A percentile compares a stretch with the other conserved stretches of the same genome.
phyloP scores from a whole-genome alignment of 2,113 vertebrate genomes.

The Antechinus flavipes region DNA sequence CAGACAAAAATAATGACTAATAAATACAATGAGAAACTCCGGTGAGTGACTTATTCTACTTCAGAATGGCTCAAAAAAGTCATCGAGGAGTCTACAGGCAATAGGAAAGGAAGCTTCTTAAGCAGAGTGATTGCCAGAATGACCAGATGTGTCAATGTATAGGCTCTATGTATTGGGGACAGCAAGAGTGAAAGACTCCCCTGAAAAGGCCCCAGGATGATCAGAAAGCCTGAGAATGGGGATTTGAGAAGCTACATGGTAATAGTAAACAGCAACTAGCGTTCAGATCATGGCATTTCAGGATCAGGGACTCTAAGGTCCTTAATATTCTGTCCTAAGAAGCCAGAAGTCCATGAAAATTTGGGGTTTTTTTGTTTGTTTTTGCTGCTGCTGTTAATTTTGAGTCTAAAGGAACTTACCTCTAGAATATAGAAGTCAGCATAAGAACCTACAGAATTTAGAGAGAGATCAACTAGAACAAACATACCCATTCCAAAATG shows the following conservation, averaged over 20 bases:
- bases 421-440: background rate
- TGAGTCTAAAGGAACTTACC: background rate
- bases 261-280: background rate
- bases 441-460: background rate
- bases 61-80: background rate
- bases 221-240: background rate
- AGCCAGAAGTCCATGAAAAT: background rate
- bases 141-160: background rate
- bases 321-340: background rate
- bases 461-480: background rate
- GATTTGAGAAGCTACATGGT: background rate
- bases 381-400: background rate
- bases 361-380: no score
- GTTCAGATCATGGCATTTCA: background rate
- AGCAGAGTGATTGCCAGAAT: background rate
- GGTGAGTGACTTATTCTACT: background rate
- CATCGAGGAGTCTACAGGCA: background rate
- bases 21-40: background rate
- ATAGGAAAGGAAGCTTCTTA: background rate
- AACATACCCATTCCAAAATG: background rate
- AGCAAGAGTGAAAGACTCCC: background rate
- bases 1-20: background rate
- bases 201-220: background rate
- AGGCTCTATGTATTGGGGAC: background rate
- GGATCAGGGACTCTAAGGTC: background rate